phyloP scores from a whole-genome alignment of 1,140 invertebrate species.

The Drosophila equinoxialis region DNA sequence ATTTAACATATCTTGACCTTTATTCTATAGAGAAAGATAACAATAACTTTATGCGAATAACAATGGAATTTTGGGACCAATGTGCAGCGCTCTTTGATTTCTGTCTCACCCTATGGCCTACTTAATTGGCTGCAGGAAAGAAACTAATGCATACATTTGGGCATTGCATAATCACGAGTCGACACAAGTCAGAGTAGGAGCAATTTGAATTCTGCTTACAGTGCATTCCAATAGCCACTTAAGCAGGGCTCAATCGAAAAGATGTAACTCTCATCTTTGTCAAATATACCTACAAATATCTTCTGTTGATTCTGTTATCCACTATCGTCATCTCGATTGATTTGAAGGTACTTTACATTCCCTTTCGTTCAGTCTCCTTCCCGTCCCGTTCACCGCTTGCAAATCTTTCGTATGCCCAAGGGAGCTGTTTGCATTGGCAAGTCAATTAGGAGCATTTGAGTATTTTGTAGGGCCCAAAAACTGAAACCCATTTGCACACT shows the following conservation, averaged over 20 bases:
- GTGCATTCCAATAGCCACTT: background rate
- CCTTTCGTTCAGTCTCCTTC: background rate
- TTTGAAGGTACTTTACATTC: background rate
- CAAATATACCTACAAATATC: background rate
- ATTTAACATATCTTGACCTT: too few species aligned
- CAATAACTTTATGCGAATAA: too few species aligned
- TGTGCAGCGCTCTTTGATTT: too few species aligned
- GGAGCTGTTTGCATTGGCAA: conserved; percentile 38
- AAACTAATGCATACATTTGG: background rate
- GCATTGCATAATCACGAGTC: background rate
- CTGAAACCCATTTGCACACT: background rate
- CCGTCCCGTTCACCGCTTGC: background rate
- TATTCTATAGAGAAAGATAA: too few species aligned
- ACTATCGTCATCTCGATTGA: background rate
- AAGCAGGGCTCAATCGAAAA: background rate
- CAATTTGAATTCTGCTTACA: too few species aligned
- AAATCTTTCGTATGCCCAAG: conserved; percentile 24
- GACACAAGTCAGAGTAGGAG: background rate
- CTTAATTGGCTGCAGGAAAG: too few species aligned
- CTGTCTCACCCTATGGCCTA: background rate
- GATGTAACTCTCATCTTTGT: background rate
- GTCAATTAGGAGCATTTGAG: conserved; percentile 51
- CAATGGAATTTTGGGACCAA: too few species aligned
- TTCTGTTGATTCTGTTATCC: background rate
- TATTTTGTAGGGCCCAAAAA: background rate